These are phyloP conservation scores for Cynoglossus semilaevis DNA, from an alignment of 2,113 vertebrate genomes.

Conservation along the genomic window DNA sequence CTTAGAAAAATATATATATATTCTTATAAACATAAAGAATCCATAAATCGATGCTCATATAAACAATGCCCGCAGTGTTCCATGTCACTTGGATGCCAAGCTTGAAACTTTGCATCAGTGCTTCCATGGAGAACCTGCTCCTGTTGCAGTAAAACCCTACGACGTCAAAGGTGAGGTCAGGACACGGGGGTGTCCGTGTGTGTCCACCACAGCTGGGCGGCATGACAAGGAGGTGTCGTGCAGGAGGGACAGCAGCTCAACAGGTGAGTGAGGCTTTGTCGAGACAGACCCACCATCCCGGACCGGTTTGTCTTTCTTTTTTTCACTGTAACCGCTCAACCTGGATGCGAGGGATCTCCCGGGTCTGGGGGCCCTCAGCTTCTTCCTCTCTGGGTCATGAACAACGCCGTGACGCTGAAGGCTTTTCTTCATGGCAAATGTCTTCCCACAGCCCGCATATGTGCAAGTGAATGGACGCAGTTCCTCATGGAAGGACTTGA, in stretches of 20 bases:
- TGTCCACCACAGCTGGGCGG: constrained; percentile 19
- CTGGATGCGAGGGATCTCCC: constrained; percentile 85
- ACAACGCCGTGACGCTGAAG: constrained; percentile 81
- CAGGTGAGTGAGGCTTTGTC: background rate
- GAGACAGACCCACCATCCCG: background rate
- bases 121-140: background rate
- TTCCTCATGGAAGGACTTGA: constrained; percentile 87
- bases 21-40: too few species aligned
- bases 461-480: constrained; percentile 78
- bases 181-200: constrained; percentile 14
- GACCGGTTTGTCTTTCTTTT: background rate
- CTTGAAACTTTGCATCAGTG: too few species aligned
- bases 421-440: constrained; percentile 90
- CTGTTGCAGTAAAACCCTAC: constrained; percentile 10
- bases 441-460: constrained; percentile 79
- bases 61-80: too few species aligned
- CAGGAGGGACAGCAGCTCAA: constrained; percentile 60
- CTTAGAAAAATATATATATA: too few species aligned
- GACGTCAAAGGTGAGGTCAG: constrained; percentile 33
- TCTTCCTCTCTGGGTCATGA: constrained; percentile 87
- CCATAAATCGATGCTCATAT: background rate
- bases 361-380: constrained; percentile 62
- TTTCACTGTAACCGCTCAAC: constrained; percentile 80
- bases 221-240: constrained; percentile 54
- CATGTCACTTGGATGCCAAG: background rate